These are phyloP conservation scores for Balaeniceps rex DNA, from an alignment of 2,113 vertebrate species.

Conservation along the genomic window DNA sequence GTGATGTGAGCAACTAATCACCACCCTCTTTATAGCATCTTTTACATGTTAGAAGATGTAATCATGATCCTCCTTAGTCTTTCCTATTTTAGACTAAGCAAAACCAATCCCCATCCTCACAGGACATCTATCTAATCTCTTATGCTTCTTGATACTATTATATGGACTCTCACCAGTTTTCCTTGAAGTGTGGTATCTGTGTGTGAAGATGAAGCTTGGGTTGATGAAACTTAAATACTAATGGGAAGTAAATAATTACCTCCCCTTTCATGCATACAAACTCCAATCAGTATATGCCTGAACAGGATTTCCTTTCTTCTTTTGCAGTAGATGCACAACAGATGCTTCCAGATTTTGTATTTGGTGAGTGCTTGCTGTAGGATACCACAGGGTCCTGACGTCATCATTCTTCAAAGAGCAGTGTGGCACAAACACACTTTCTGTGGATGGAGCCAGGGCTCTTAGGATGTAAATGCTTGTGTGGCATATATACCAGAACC, in stretches of 20 bases:
- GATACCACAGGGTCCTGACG: rapidly evolving
- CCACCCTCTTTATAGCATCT: not conserved
- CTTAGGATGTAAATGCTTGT: not conserved
- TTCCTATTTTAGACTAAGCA: not conserved
- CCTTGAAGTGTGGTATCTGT: not conserved
- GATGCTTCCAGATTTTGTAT: not conserved
- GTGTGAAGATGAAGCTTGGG: not conserved
- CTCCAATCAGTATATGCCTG: not conserved
- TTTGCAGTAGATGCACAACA: not conserved
- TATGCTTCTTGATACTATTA: not conserved
- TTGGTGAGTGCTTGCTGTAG: not conserved
- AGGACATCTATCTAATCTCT: not conserved
- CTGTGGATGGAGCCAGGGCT: not conserved
- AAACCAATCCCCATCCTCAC: not conserved
- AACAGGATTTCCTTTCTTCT: not conserved
- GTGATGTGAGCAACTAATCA: not conserved
- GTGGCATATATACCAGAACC: not conserved
- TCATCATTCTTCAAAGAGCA: not conserved
- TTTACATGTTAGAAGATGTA: not conserved
- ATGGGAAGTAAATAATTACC: not conserved
- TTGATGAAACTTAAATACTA: not conserved
- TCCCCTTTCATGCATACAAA: not conserved
- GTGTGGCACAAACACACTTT: not conserved
- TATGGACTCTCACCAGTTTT: not conserved
- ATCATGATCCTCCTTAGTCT: not conserved